Evolutionary conservation across 2,797 vertebrate species (phyloP).

Genomic region (Chelon auratus): DNA sequence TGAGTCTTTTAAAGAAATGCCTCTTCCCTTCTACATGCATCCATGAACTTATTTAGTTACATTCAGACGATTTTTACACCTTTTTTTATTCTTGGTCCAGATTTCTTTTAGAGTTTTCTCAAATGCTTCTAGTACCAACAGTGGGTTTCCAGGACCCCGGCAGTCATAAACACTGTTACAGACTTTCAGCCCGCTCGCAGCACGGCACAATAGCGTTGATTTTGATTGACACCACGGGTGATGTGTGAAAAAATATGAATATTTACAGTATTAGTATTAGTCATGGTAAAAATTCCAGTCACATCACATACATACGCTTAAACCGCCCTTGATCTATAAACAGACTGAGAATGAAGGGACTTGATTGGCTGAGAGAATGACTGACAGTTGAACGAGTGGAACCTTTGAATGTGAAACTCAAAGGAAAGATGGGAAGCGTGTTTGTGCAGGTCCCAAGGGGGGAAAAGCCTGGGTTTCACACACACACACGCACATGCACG

Average conservation of each 20-base stretch:
- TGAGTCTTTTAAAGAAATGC: slow-evolving; percentile 40
- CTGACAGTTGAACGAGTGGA: slow-evolving; percentile 84
- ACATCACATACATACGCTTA: slow-evolving; percentile 85
- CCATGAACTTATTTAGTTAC: slow-evolving; percentile 31
- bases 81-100: slow-evolving; percentile 47
- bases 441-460: slow-evolving; percentile 83
- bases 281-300: slow-evolving; percentile 85
- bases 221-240: slow-evolving; percentile 80
- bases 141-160: slow-evolving; percentile 65
- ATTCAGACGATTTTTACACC: slow-evolving; percentile 44
- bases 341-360: slow-evolving; percentile 80
- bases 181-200: slow-evolving; percentile 39
- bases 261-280: slow-evolving; percentile 86
- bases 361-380: slow-evolving; percentile 85
- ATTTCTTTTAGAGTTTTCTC: slow-evolving; percentile 30
- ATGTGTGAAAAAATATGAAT: slow-evolving; percentile 79
- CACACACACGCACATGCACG: slow-evolving; percentile 40
- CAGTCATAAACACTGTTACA: slow-evolving; percentile 53
- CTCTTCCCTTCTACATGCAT: slow-evolving; percentile 38
- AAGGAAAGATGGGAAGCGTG: slow-evolving; percentile 85
- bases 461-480: slow-evolving; percentile 82
- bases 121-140: slow-evolving; percentile 56
- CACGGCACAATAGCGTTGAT: slow-evolving; percentile 61
- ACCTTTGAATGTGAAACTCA: slow-evolving; percentile 86
- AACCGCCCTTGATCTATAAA: slow-evolving; percentile 86